Conservation (phyloP, 2,113 vertebrate species). For the Chaetodon auriga region DNA sequence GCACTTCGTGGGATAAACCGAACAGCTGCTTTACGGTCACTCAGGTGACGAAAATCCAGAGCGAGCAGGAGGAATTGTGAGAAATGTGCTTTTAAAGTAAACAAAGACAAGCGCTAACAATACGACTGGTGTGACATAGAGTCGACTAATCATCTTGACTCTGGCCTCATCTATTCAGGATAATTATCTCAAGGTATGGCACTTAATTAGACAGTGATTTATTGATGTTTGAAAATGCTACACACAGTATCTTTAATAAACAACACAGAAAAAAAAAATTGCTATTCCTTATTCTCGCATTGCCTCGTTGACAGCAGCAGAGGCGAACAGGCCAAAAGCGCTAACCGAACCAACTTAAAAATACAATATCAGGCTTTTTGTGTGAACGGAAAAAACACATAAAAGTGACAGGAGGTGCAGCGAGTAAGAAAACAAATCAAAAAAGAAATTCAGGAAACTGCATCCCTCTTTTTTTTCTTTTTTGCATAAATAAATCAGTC, state of each 20-base stretch:
- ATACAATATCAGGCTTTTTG: not conserved
- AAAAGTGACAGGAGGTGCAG: not conserved
- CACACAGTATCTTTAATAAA: conserved; percentile 4
- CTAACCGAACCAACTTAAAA: not conserved
- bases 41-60: not conserved
- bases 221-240: conserved; percentile 17
- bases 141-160: conserved; percentile 43
- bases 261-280: not conserved
- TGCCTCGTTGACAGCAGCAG: not conserved
- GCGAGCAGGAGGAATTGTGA: conserved; percentile 3
- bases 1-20: too few species aligned
- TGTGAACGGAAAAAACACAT: not conserved
- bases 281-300: not conserved
- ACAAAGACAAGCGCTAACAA: not conserved
- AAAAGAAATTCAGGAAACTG: conserved; percentile 31
- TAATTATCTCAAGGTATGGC: conserved; percentile 47
- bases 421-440: conserved; percentile 20
- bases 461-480: not conserved
- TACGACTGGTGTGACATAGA: not conserved
- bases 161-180: conserved; percentile 37
- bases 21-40: too few species aligned
- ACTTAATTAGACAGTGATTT: conserved; percentile 48
- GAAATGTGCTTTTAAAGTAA: conserved; percentile 24
- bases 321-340: not conserved
- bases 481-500: conserved; percentile 45